phyloP scores from a whole-genome alignment of 2,113 vertebrate species.

The Amazona guildingii region DNA sequence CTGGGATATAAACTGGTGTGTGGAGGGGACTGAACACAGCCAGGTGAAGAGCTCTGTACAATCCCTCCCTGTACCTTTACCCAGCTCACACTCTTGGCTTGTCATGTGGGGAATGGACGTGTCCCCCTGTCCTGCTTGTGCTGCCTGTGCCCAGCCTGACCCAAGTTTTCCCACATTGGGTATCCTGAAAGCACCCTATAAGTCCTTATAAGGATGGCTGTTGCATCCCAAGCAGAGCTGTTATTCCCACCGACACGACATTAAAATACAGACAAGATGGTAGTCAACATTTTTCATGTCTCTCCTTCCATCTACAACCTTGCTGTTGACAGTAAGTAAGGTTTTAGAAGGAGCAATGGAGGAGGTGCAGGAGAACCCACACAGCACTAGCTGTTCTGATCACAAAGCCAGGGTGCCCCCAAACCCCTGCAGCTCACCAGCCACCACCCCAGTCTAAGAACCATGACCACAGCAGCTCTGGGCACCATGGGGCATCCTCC shows the following conservation, averaged over 20 bases:
- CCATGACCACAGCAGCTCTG: not conserved
- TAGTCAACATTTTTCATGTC: not conserved
- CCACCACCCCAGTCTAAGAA: not conserved
- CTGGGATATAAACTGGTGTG: not conserved
- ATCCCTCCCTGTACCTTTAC: not conserved
- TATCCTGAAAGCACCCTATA: not conserved
- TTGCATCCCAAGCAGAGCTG: not conserved
- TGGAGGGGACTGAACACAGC: not conserved
- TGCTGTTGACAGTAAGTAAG: not conserved
- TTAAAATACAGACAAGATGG: not conserved
- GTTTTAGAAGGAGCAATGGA: rapidly evolving
- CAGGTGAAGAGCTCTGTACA: not conserved
- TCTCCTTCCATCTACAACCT: not conserved
- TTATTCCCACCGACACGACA: rapidly evolving
- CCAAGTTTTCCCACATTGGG: rapidly evolving
- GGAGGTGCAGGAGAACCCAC: not conserved
- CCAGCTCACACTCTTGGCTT: not conserved
- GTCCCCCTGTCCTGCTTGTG: not conserved
- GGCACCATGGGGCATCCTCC: not conserved
- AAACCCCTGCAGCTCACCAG: not conserved
- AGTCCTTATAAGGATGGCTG: not conserved
- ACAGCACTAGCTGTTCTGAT: not conserved
- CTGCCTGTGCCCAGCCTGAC: not conserved
- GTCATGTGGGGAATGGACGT: rapidly evolving
- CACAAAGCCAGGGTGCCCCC: not conserved